Percentiles rank a stretch among this genome's conserved stretches.
Conservation (phyloP, 2,113 vertebrate genomes). For the Apaloderma vittatum region DNA sequence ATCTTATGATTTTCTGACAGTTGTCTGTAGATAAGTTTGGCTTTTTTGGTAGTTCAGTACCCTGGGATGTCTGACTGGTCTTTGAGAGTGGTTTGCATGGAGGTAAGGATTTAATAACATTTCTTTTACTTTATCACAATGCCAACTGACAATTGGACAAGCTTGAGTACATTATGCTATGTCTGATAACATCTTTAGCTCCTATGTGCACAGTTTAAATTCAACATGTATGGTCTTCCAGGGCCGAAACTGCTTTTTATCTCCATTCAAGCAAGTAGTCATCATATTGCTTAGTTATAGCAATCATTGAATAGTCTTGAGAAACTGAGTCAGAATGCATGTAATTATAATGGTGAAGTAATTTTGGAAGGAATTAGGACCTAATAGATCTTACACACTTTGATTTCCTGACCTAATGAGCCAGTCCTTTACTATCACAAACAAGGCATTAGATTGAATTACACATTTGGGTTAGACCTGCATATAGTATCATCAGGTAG, state of each 20-base stretch:
- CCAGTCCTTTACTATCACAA: neutral
- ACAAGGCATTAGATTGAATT: neutral
- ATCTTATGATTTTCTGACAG: neutral
- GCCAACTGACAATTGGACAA: constrained; percentile 15
- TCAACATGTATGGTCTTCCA: neutral
- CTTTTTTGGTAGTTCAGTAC: neutral
- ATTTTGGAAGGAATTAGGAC: neutral
- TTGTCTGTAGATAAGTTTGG: neutral
- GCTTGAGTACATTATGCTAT: neutral
- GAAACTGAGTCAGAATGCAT: neutral
- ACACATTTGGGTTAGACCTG: neutral
- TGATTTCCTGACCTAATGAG: constrained; percentile 17
- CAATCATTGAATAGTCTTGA: neutral
- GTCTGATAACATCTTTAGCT: constrained; percentile 10
- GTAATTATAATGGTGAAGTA: neutral
- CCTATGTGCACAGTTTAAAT: neutral
- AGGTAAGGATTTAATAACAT: constrained; percentile 57
- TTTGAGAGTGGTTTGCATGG: neutral
- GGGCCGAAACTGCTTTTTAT: constrained; percentile 8
- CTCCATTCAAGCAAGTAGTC: neutral
- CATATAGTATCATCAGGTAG: neutral
- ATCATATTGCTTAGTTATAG: neutral
- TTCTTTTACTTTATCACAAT: constrained; percentile 42
- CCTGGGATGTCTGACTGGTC: neutral
- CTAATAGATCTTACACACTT: neutral